phyloP scores from a whole-genome alignment of 2,888 invertebrate genomes.

The Mactromeris polynyma region DNA sequence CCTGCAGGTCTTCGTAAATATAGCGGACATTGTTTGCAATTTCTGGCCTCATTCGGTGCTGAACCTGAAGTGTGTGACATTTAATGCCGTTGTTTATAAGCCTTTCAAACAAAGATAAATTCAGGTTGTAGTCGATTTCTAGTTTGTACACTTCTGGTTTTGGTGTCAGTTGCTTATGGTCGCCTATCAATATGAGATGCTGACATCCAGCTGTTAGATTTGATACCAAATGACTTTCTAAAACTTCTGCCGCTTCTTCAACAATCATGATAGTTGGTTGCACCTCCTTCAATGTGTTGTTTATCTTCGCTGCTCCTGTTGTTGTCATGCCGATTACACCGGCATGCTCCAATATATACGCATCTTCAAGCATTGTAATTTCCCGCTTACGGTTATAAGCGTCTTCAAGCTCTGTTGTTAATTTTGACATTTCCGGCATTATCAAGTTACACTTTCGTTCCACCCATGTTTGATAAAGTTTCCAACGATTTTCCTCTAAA shows the following conservation, averaged over 20 bases:
- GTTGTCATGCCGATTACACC: slow-evolving; percentile 86
- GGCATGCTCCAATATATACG: slow-evolving; percentile 73
- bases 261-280: slow-evolving; percentile 89
- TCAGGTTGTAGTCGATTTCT: slow-evolving; percentile 90
- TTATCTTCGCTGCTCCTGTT: slow-evolving; percentile 84
- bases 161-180: slow-evolving; percentile 94
- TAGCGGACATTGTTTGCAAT: slow-evolving; percentile 88
- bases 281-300: slow-evolving; percentile 79
- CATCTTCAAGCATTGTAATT: slow-evolving; percentile 76
- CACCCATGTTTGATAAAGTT: slow-evolving; percentile 87
- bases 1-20: slow-evolving; percentile 46
- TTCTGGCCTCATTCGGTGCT: slow-evolving; percentile 89
- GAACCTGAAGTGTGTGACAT: slow-evolving; percentile 89
- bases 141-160: slow-evolving; percentile 91
- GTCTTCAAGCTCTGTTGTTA: slow-evolving; percentile 54
- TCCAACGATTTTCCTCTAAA: slow-evolving; percentile 86
- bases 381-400: slow-evolving; percentile 45
- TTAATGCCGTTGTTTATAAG: slow-evolving; percentile 91
- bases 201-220: slow-evolving; percentile 92
- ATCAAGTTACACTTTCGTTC: slow-evolving; percentile 63
- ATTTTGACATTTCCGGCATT: slow-evolving; percentile 46
- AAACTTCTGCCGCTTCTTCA: slow-evolving; percentile 96
- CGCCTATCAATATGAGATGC: slow-evolving; percentile 95
- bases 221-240: slow-evolving; percentile 94
- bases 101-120: slow-evolving; percentile 94